Base-by-base conservation (phyloP, 2,797 vertebrate genomes). In the Sebastes miniatus region DNA sequence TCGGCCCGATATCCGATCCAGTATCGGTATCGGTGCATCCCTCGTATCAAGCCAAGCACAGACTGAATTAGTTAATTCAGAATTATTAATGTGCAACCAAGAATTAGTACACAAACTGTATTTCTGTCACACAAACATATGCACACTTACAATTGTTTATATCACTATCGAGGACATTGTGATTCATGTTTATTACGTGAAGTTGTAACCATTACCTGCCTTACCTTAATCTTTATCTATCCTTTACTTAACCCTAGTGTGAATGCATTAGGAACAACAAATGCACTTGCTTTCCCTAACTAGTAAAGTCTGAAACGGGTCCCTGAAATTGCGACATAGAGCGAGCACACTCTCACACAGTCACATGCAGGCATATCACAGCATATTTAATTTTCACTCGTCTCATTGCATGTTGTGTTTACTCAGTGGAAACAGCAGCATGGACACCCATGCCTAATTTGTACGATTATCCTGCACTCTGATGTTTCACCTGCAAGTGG, bases 401-500 rank as follows among this genome's bases (percentile, higher is more conserved):
- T 36, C 56, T 34, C 16, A 22, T 6, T 18, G 2, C 13, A 3
- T 39, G 36, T 20, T 47, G 16, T 24, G 11, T 73, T 74, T 66
- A 63, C 4, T 34, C 4, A 1, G 10, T 54, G 11, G 10, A 3
- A 43, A 16, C 50, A 27, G 27, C 29, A 34, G 63, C 25, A 25
- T 18, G 10, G 18, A 31, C 50, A 29, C 12, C 13, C 14, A 14
- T 52, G 18, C 20, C 4, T 66, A 32, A 54, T 52, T 25, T 52
- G 43, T 43, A 52, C 1, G 13, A 69, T 84, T 54, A 22, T 52
- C 20, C 57, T 87, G 83, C 70, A 86, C 20, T 81, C 20, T 88
- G 11, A 54, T 61, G 1, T 2, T 72, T 78, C 6, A 82, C 93
- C 96, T 90, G 79, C 71, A 81, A 83, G 87, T 91, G 95, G 94